A percentile compares a stretch with the other conserved stretches of the same genome.
These are phyloP conservation scores for Agrotis exclamationis DNA, from an alignment of 2,888 invertebrate genomes.

Conservation along the genomic window DNA sequence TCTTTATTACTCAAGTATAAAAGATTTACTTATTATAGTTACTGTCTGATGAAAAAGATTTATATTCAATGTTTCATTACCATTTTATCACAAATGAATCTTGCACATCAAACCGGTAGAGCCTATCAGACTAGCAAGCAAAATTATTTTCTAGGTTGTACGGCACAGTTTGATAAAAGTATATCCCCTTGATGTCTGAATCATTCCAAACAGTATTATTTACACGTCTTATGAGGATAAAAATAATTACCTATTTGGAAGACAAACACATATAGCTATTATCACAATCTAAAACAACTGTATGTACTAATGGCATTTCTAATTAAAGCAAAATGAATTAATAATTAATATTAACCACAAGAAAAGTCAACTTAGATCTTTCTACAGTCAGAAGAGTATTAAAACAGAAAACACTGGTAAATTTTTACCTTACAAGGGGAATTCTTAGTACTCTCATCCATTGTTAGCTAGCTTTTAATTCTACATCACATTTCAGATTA, in stretches of 20 bases:
- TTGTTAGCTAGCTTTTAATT: constrained; percentile 80
- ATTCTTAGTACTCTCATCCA: constrained; percentile 88
- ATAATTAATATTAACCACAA: constrained; percentile 59
- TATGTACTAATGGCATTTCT: constrained; percentile 60
- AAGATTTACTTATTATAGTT: constrained; percentile 35
- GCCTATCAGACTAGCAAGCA: constrained; percentile 45
- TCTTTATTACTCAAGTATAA: constrained; percentile 54
- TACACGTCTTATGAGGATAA: constrained; percentile 38
- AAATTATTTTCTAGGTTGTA: constrained; percentile 28
- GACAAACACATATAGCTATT: constrained; percentile 51
- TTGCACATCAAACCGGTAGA: constrained; percentile 40
- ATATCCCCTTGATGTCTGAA: constrained; percentile 66
- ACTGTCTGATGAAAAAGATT: constrained; percentile 26
- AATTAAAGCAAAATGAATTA: constrained; percentile 62
- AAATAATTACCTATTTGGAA: constrained; percentile 46
- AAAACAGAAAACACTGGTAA: constrained; percentile 76
- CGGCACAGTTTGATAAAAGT: constrained; percentile 31
- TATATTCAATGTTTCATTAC: constrained; percentile 28
- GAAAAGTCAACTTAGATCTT: constrained; percentile 63
- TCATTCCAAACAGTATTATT: constrained; percentile 41
- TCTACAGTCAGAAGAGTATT: constrained; percentile 70
- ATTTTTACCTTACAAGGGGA: constrained; percentile 90
- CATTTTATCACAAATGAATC: constrained; percentile 32
- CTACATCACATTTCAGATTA: constrained; percentile 87
- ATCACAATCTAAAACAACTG: constrained; percentile 55